phyloP scores from a whole-genome alignment of 2,888 invertebrate genomes.

The Aelia acuminata region DNA sequence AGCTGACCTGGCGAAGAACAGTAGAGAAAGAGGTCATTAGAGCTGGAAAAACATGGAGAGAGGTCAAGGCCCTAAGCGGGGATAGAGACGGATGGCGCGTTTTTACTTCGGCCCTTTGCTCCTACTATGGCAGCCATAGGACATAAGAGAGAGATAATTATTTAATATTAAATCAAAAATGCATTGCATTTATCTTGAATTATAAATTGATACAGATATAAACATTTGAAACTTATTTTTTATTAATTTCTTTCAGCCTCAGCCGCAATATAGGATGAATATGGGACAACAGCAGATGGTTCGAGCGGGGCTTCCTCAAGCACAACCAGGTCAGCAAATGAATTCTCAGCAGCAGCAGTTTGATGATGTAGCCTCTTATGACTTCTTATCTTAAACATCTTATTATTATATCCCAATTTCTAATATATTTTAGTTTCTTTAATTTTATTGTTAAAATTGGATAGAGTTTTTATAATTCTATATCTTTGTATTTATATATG shows the following conservation, averaged over 20 bases:
- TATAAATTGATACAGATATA: too few species aligned
- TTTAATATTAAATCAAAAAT: too few species aligned
- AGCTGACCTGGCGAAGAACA: too few species aligned
- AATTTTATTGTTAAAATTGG: conserved; percentile 9
- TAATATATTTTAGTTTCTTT: not conserved
- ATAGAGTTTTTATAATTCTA: conserved; percentile 40
- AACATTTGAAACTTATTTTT: not conserved
- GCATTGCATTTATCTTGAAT: too few species aligned
- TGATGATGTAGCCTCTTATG: conserved; percentile 72
- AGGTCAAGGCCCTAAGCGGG: too few species aligned
- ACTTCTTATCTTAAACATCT: conserved; percentile 69
- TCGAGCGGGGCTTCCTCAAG: conserved; percentile 60
- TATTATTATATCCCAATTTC: conserved; percentile 14
- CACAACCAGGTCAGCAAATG: conserved; percentile 64
- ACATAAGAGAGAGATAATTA: too few species aligned
- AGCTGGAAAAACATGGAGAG: too few species aligned
- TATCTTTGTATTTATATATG: conserved; percentile 33
- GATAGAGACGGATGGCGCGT: too few species aligned
- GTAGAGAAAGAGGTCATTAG: too few species aligned
- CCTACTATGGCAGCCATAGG: too few species aligned
- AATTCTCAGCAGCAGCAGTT: conserved; percentile 71
- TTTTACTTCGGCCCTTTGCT: too few species aligned
- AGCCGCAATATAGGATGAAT: conserved; percentile 79
- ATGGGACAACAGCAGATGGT: conserved; percentile 69
- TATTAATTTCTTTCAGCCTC: conserved; percentile 73